phyloP scores from a whole-genome alignment of 2,797 vertebrate genomes.

The Pristis pectinata region DNA sequence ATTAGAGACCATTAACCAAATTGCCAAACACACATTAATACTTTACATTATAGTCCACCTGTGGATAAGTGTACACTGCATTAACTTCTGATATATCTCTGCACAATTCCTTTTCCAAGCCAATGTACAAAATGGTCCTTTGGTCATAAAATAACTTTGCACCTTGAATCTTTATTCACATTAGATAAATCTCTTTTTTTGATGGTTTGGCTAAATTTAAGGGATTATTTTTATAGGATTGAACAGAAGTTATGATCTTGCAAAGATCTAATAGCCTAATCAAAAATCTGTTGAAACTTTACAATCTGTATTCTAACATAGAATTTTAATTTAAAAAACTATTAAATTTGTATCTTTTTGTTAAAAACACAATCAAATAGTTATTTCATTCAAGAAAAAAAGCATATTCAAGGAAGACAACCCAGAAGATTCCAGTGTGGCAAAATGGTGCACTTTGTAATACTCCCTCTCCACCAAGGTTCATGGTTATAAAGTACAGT shows the following conservation, averaged over 20 bases:
- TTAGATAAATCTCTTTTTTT: neutral
- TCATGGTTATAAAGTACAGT: slow-evolving; percentile 21
- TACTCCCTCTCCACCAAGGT: neutral
- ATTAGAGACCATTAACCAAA: neutral
- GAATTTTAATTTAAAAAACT: neutral
- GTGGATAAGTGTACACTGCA: neutral
- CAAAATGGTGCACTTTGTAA: slow-evolving; percentile 19
- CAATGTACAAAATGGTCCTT: neutral
- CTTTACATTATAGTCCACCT: neutral
- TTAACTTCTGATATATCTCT: neutral
- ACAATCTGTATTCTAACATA: neutral
- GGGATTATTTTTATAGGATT: neutral
- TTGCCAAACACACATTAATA: neutral
- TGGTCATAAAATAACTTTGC: neutral
- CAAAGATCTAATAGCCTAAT: neutral
- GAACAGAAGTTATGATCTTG: neutral
- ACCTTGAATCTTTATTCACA: neutral
- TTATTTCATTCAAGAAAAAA: neutral
- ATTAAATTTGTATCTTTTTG: neutral
- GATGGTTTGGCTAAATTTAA: neutral
- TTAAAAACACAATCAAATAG: neutral
- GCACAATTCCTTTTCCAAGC: neutral
- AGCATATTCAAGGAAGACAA: neutral
- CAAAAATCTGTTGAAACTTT: neutral
- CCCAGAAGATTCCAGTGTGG: slow-evolving; percentile 24